These are phyloP conservation scores for Eupithecia insigniata DNA, from an alignment of 2,888 invertebrate genomes.

Conservation along the genomic window DNA sequence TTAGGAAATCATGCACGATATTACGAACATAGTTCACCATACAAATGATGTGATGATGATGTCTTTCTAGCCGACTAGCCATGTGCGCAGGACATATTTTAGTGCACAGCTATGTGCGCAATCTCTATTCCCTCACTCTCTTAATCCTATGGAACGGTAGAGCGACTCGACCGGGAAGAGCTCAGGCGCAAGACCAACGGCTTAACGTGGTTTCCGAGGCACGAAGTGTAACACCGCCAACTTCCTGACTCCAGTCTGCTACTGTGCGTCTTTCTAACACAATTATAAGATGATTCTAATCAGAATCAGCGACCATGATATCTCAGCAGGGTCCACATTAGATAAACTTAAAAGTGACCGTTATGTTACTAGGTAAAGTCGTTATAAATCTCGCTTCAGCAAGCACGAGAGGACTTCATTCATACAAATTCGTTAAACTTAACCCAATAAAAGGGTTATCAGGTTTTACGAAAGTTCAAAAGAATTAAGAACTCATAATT, in stretches of 20 bases:
- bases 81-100: too few relatives aligned
- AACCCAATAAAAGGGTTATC: not conserved
- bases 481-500: constrained; percentile 14
- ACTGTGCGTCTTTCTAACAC: not conserved
- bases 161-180: not conserved
- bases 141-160: not conserved
- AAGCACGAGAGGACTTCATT: not conserved
- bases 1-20: not conserved
- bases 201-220: not conserved
- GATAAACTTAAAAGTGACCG: constrained; percentile 9
- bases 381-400: not conserved
- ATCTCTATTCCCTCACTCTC: not conserved
- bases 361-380: constrained; percentile 10
- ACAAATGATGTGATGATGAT: not conserved
- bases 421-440: constrained; percentile 19
- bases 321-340: not conserved
- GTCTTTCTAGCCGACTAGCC: not conserved
- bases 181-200: not conserved
- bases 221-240: not conserved
- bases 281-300: not conserved
- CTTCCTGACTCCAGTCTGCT: not conserved
- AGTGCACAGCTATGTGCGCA: not conserved
- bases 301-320: not conserved
- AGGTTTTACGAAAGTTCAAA: constrained; percentile 9
- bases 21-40: not conserved